A percentile compares a stretch with the other conserved stretches of the same genome.
Conservation (phyloP, 1,140 invertebrate species). For the Cyrtorhinus lividipennis region DNA sequence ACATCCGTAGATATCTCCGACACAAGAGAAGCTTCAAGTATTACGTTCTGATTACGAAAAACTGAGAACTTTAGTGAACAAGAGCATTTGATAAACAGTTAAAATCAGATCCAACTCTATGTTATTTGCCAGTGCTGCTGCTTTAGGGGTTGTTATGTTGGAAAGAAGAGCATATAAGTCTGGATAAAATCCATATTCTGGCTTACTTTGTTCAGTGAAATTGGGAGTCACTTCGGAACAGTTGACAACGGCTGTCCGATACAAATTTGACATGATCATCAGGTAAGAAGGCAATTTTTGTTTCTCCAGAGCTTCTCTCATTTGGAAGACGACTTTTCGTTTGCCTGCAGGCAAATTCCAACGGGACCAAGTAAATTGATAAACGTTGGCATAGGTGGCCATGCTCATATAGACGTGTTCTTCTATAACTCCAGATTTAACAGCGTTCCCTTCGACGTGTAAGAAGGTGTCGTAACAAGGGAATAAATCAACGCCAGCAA, state of each 20-base stretch:
- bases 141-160: slow-evolving; percentile 20
- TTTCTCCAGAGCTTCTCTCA: slow-evolving; percentile 48
- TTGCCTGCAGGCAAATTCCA: slow-evolving; percentile 59
- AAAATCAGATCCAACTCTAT: slow-evolving; percentile 18
- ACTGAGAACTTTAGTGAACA: slow-evolving; percentile 21
- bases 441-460: slow-evolving; percentile 58
- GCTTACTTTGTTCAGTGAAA: slow-evolving; percentile 40
- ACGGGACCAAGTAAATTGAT: slow-evolving; percentile 76
- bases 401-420: slow-evolving; percentile 70
- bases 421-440: slow-evolving; percentile 60
- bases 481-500: slow-evolving; percentile 77
- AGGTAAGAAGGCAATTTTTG: slow-evolving; percentile 35
- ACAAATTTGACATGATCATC: slow-evolving; percentile 45
- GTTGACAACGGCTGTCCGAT: slow-evolving; percentile 42
- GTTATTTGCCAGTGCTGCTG: slow-evolving; percentile 18
- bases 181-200: slow-evolving; percentile 41
- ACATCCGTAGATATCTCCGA: too few species aligned
- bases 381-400: slow-evolving; percentile 54
- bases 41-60: slow-evolving; percentile 24
- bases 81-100: slow-evolving; percentile 21
- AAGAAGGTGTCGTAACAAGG: slow-evolving; percentile 68
- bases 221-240: slow-evolving; percentile 54
- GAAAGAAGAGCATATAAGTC: slow-evolving; percentile 46
- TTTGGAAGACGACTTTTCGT: slow-evolving; percentile 53
- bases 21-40: too few species aligned